phyloP scores from a whole-genome alignment of 2,113 vertebrate species.

The Sinocyclocheilus anophthalmus region DNA sequence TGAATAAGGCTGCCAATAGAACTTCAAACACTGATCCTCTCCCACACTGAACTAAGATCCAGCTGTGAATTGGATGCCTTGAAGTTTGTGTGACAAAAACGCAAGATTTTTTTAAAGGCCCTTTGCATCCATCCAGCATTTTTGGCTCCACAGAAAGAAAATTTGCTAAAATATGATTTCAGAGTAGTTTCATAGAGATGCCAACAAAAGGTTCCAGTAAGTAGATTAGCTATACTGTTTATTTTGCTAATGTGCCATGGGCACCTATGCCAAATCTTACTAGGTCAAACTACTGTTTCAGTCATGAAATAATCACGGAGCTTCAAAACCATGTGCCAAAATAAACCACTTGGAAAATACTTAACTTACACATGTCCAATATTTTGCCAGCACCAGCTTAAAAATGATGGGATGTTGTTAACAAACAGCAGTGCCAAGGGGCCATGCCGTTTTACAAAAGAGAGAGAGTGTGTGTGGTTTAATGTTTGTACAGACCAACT shows the following conservation, averaged over 20 bases:
- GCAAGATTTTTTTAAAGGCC: background rate
- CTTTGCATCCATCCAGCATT: slow-evolving; percentile 16
- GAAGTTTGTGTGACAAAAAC: background rate
- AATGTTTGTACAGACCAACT: background rate
- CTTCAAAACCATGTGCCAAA: background rate
- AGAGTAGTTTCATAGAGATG: background rate
- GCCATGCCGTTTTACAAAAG: background rate
- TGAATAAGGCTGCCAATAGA: slow-evolving; percentile 7
- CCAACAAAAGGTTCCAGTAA: background rate
- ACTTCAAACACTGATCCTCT: slow-evolving; percentile 22
- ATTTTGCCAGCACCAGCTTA: background rate
- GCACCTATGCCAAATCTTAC: background rate
- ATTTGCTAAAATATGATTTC: background rate
- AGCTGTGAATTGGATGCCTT: slow-evolving; percentile 24
- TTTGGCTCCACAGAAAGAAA: background rate
- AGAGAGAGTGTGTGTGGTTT: background rate
- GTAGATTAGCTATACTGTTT: background rate
- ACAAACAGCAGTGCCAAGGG: slow-evolving; percentile 1
- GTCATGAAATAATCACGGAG: background rate
- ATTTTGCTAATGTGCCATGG: background rate
- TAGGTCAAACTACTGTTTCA: background rate
- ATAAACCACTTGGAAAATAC: background rate
- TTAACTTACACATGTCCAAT: background rate
- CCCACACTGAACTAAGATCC: slow-evolving; percentile 22
- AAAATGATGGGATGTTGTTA: background rate